Base-by-base conservation (phyloP, 2,888 invertebrate species). In the Lepidonotus clava region DNA sequence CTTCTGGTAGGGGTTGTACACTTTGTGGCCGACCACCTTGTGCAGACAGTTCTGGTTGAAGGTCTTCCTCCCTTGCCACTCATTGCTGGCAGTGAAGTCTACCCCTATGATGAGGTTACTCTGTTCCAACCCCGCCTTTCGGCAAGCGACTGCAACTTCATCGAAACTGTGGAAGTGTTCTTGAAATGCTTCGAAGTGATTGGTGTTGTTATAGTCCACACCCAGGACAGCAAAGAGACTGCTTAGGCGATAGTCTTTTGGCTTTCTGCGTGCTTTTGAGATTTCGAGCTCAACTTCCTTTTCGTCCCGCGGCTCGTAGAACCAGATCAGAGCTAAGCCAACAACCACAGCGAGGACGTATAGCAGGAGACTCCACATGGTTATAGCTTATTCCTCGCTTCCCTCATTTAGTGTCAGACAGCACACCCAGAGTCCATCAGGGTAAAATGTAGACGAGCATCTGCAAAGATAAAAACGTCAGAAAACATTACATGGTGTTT, bases 1-100 rank as follows among this genome's bases (percentile, higher is more conserved):
- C 89, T 93, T 94, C 88, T 94, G 95, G 90, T 95, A 95, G 0
- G 95, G 95, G 90, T 95, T 95, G 85, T 91, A 91, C 2, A 92
- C 89, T 86, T 92, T 92, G 51, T 91, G 91, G 6, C 92, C 92
- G 51, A 91, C 87, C 2, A 95, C 89, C 86, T 93, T 92, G 90
- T 95, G 93, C 40, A 95, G 91, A 83, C 94, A 93, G 41, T 93
- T 91, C 28, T 95, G 94, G 53, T 90, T 91, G 90, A 95, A 95
- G 11, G 94, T 95, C 87, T 94, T 94, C 77, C 95, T 91, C 38
- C 95, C 95, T 90, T 95, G 95, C 93, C 95, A 95, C 89, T 95
- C 95, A 90, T 95, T 95, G 89, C 94, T 94, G 11, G 95, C 95
- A 8, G 95, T 95, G 91, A 95, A 95, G 91, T 95, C 95, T 56